Base-by-base conservation (phyloP, 2,113 vertebrate species). In the Gnathonemus echidnorhynchus region DNA sequence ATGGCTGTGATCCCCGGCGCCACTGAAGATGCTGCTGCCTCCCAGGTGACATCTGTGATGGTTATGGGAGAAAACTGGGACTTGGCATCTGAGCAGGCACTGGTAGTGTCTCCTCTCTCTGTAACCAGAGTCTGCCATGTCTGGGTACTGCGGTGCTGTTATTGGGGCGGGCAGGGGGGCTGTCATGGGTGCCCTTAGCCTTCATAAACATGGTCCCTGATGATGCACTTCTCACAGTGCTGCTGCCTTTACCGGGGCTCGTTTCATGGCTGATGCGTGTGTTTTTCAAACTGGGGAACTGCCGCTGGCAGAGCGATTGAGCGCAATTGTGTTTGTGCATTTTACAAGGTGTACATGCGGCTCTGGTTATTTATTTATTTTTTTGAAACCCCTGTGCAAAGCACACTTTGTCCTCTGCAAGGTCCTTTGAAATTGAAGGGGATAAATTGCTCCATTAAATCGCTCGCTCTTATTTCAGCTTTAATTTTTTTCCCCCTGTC, bases 391-490 rank as follows among this genome's bases (percentile, higher is more conserved):
- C 27, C 19, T 53, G 49, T 87, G 27, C 86, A 87, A 87, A 87
- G 27, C 86, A 86, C 42, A 87, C 27, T 87, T 87, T 87, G 86
- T 87, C 86, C 48, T 87, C 86, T 39, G 86, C 86, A 87, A 87
- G 86, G 86, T 87, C 86, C 50, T 87, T 52, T 53, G 13, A 87
- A 87, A 87, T 87, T 87, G 86, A 87, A 87, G 49, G 50, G 86
- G 86, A 87, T 87, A 87, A 87, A 87, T 87, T 87, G 86, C 49
- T 48, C 86, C 35, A 86, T 90, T 85, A 90, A 88, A 13, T 88
- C 49, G 21, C 66, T 49, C 24, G 42, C 84, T 80, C 27, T n/a
- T 70, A 87, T 89, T 92, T 90, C 88, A 91, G 88, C 89, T 88
- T 90, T 90, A 46, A 88, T 90, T 90, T 86, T 87, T 85, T 86